phyloP scores from a whole-genome alignment of 2,113 vertebrate species.

The Candoia aspera region DNA sequence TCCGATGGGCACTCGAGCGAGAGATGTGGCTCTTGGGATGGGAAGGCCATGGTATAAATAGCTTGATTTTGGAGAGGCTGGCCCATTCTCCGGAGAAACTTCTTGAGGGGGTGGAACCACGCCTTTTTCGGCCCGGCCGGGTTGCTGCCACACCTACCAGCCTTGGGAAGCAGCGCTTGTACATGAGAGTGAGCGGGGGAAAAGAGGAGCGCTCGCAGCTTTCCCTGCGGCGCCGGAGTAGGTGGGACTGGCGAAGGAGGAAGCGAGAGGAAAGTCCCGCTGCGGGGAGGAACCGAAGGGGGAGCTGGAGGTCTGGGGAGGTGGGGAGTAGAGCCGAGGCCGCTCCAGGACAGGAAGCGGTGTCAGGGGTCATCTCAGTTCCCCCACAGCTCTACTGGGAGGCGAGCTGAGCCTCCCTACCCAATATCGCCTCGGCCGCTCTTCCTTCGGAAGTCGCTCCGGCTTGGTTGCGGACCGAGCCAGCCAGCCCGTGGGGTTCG shows the following conservation, averaged over 20 bases:
- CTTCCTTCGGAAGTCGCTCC: too few relatives aligned
- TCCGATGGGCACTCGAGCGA: not conserved
- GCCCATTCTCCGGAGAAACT: not conserved
- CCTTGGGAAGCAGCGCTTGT: not conserved
- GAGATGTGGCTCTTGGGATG: not conserved
- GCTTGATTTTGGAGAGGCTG: not conserved
- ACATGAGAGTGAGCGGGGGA: too few relatives aligned
- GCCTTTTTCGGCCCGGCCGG: too few relatives aligned
- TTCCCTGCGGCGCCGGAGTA: not conserved
- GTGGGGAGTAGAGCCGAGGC: accelerated
- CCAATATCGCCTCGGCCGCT: too few relatives aligned
- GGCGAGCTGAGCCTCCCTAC: not conserved
- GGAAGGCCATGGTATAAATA: not conserved
- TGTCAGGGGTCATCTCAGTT: accelerated
- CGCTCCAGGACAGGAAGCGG: not conserved
- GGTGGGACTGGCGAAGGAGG: not conserved
- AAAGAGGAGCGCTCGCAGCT: not conserved
- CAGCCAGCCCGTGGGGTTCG: not conserved
- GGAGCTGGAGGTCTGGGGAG: not conserved
- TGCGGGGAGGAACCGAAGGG: accelerated
- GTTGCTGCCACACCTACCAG: not conserved
- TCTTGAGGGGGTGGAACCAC: not conserved
- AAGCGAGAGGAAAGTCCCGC: not conserved
- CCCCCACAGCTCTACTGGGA: not conserved
- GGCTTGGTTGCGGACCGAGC: too few relatives aligned